A percentile compares a stretch with the other conserved stretches of the same genome.
phyloP scores from a whole-genome alignment of 2,888 invertebrate species.

The Calliphora vomitoria region DNA sequence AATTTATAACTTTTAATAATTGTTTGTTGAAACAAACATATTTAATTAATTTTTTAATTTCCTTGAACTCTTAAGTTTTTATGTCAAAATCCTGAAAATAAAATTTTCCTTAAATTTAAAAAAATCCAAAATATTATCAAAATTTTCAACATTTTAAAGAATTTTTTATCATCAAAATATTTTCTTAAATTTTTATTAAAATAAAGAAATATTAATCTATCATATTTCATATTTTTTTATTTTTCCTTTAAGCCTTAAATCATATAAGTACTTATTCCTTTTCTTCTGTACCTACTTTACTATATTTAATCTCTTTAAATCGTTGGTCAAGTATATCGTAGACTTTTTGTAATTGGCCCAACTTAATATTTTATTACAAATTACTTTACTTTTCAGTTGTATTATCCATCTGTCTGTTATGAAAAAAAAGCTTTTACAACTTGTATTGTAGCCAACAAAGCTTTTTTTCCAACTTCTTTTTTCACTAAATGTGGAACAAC shows the following conservation, averaged over 20 bases:
- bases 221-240: not conserved
- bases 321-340: constrained; percentile 5
- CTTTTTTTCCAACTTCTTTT: constrained; percentile 33
- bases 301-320: not conserved
- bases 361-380: constrained; percentile 15
- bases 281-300: not conserved
- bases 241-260: not conserved
- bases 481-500: not conserved
- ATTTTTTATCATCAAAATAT: too few species aligned
- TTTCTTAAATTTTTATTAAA: too few species aligned
- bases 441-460: constrained; percentile 28
- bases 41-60: too few species aligned
- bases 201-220: too few species aligned
- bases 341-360: constrained; percentile 19
- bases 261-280: too few species aligned
- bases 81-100: too few species aligned
- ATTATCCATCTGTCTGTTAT: not conserved
- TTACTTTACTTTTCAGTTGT: not conserved
- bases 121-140: too few species aligned
- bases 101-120: too few species aligned
- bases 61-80: too few species aligned
- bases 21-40: too few species aligned
- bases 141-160: too few species aligned
- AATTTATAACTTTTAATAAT: too few species aligned
- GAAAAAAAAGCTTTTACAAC: constrained; percentile 45